A percentile compares a stretch with the other conserved stretches of the same genome.
Conservation (phyloP, 2,797 vertebrate genomes). For the Pseudomugil tenellus region DNA sequence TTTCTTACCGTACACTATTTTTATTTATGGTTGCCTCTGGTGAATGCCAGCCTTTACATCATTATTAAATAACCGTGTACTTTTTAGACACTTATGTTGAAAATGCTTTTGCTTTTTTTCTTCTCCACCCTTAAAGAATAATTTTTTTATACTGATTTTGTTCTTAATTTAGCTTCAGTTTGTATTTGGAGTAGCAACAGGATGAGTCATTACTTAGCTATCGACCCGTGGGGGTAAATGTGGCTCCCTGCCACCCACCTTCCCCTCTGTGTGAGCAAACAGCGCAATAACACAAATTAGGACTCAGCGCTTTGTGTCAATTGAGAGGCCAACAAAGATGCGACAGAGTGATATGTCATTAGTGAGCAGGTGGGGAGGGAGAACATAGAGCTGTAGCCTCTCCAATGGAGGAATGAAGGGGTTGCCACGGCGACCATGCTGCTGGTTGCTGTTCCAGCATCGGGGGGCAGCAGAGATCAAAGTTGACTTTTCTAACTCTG, state of each 20-base stretch:
- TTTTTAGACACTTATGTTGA: background rate
- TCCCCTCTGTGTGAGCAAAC: constrained; percentile 64
- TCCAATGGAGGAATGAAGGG: constrained; percentile 70
- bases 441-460: constrained; percentile 43
- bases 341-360: constrained; percentile 79
- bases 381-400: constrained; percentile 67
- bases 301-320: constrained; percentile 75
- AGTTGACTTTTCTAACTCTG: constrained; percentile 42
- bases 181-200: constrained; percentile 34
- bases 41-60: background rate
- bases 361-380: constrained; percentile 74
- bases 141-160: constrained; percentile 5
- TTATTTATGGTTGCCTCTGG: background rate
- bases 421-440: constrained; percentile 74
- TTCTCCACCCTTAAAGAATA: background rate
- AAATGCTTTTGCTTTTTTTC: background rate
- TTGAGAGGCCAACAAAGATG: constrained; percentile 76
- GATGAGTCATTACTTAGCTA: constrained; percentile 60
- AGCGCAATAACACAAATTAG: constrained; percentile 79
- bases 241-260: constrained; percentile 40
- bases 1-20: background rate
- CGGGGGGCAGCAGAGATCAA: constrained; percentile 54
- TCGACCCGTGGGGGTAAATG: constrained; percentile 40
- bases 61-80: background rate
- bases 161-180: constrained; percentile 32